Percentiles rank a stretch among this genome's conserved stretches.
Evolutionary conservation across 2,797 vertebrate species (phyloP).

Genomic region (Amblyraja radiata): DNA sequence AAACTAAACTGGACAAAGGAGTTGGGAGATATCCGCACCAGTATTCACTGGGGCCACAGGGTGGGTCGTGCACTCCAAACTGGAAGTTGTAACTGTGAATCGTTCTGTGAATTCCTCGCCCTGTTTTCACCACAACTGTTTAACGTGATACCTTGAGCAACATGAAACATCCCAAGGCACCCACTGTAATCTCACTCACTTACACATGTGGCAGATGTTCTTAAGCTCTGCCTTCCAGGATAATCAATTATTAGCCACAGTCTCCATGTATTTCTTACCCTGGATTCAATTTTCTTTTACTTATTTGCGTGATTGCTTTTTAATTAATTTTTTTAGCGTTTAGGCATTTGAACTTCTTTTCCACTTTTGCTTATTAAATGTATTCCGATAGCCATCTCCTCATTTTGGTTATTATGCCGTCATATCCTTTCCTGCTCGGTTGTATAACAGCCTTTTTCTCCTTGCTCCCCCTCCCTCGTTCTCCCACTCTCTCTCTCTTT

Average conservation of each 20-base stretch:
- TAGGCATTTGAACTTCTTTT: neutral
- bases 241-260: neutral
- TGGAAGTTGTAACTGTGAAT: neutral
- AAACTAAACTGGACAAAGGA: neutral
- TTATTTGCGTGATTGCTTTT: neutral
- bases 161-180: neutral
- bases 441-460: neutral
- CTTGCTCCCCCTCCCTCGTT: neutral
- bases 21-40: neutral
- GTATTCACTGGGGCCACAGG: neutral
- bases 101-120: neutral
- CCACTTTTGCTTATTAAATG: neutral
- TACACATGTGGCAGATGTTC: neutral
- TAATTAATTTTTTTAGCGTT: conserved; percentile 27
- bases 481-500: neutral
- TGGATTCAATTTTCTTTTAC: neutral
- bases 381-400: neutral
- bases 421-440: neutral
- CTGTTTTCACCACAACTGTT: neutral
- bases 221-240: neutral
- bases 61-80: neutral
- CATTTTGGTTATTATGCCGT: neutral
- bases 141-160: neutral
- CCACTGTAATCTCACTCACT: neutral
- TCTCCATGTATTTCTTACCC: neutral